These are phyloP conservation scores for Eurystomus gularis DNA, from an alignment of 2,113 vertebrate species.

Conservation along the genomic window DNA sequence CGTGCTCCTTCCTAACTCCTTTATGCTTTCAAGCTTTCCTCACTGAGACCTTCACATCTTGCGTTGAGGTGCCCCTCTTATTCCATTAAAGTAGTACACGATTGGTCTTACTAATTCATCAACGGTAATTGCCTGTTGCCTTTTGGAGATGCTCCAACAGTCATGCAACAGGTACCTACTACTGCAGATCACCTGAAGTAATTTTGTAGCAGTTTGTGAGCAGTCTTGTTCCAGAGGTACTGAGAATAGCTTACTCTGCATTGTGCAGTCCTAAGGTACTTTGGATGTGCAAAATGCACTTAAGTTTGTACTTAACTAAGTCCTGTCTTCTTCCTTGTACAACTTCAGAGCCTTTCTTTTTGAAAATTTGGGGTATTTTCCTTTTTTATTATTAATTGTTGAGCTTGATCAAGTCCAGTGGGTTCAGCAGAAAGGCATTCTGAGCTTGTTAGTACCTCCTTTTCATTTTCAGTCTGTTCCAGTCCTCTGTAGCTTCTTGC, in stretches of 20 bases:
- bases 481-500: not conserved
- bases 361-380: not conserved
- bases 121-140: not conserved
- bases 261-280: not conserved
- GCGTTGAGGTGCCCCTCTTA: not conserved
- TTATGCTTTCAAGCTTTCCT: not conserved
- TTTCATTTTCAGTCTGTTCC: not conserved
- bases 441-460: not conserved
- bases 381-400: not conserved
- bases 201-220: not conserved
- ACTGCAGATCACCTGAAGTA: not conserved
- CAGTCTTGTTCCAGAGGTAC: not conserved
- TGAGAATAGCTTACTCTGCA: not conserved
- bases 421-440: not conserved
- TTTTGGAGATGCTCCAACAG: not conserved
- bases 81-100: not conserved
- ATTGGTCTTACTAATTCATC: not conserved
- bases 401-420: not conserved
- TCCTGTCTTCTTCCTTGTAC: not conserved
- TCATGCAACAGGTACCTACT: not conserved
- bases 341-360: not conserved
- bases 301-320: not conserved
- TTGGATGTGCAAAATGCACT: not conserved
- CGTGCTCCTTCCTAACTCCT: not conserved
- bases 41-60: not conserved